These are phyloP conservation scores for Eretmochelys imbricata DNA, from an alignment of 2,113 vertebrate genomes.

Conservation along the genomic window DNA sequence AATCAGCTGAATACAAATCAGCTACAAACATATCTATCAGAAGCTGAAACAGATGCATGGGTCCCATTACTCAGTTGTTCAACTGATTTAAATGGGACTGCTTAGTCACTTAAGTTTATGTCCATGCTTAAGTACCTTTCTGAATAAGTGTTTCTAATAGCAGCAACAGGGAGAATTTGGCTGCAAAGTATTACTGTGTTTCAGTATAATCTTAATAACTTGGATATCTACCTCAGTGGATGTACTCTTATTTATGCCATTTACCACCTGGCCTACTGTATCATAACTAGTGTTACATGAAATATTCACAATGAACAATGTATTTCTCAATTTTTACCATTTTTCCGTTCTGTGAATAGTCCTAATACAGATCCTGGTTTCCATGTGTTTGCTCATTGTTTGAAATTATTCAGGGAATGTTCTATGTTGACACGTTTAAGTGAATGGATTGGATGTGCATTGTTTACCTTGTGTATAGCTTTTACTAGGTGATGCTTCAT, in stretches of 20 bases:
- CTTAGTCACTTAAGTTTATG: not conserved
- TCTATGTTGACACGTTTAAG: not conserved
- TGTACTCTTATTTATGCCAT: not conserved
- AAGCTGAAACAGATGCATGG: not conserved
- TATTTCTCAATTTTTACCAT: accelerated
- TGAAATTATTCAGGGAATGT: not conserved
- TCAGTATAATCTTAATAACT: not conserved
- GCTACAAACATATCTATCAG: not conserved
- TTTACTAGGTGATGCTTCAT: not conserved
- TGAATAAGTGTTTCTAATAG: not conserved
- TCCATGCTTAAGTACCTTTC: accelerated
- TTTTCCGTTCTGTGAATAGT: not conserved
- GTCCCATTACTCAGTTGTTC: not conserved
- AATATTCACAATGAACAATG: accelerated
- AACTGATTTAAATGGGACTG: not conserved
- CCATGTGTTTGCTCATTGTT: not conserved
- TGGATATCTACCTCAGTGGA: not conserved
- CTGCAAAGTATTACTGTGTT: not conserved
- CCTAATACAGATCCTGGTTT: not conserved
- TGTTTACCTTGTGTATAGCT: not conserved
- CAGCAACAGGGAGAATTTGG: not conserved
- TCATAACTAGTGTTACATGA: not conserved
- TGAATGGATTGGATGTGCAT: not conserved
- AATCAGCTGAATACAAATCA: not conserved
- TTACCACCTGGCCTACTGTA: accelerated